Percentiles rank a stretch among this genome's conserved stretches.
phyloP scores from a whole-genome alignment of 2,888 invertebrate genomes.

The Chouioia cunea region DNA sequence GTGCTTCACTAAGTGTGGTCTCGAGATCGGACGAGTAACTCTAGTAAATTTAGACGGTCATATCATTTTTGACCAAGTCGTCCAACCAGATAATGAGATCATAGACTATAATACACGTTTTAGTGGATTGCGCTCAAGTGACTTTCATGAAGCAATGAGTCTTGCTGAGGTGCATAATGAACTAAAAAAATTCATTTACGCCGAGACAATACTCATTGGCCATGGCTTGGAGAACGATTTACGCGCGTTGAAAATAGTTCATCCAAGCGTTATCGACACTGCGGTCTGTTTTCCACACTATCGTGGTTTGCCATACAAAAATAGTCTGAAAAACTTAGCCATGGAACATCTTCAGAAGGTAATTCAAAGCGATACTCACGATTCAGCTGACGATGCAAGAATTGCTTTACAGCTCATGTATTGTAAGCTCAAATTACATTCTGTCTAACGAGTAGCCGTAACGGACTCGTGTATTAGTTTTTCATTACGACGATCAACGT shows the following conservation, averaged over 20 bases:
- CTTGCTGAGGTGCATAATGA: slow-evolving; percentile 87
- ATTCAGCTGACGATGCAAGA: slow-evolving; percentile 92
- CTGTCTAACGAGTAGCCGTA: too few relatives aligned
- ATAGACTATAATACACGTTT: slow-evolving; percentile 96
- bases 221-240: slow-evolving; percentile 97
- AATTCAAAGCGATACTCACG: slow-evolving; percentile 87
- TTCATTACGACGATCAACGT: not conserved
- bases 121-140: slow-evolving; percentile 86
- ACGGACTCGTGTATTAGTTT: too few relatives aligned
- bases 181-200: slow-evolving; percentile 82
- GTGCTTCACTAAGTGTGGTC: slow-evolving; percentile 90
- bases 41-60: slow-evolving; percentile 82
- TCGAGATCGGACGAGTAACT: slow-evolving; percentile 90
- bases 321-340: slow-evolving; percentile 85
- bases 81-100: slow-evolving; percentile 85
- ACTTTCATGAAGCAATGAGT: slow-evolving; percentile 74
- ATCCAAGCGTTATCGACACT: slow-evolving; percentile 89
- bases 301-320: slow-evolving; percentile 84
- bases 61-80: slow-evolving; percentile 85
- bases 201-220: slow-evolving; percentile 91
- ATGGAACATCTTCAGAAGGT: slow-evolving; percentile 80
- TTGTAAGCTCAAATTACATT: slow-evolving; percentile 48
- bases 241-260: slow-evolving; percentile 85
- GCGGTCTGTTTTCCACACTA: slow-evolving; percentile 89
- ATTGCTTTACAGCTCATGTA: slow-evolving; percentile 89